phyloP scores from a whole-genome alignment of 2,888 invertebrate genomes.

The Pyrocoelia pectoralis region DNA sequence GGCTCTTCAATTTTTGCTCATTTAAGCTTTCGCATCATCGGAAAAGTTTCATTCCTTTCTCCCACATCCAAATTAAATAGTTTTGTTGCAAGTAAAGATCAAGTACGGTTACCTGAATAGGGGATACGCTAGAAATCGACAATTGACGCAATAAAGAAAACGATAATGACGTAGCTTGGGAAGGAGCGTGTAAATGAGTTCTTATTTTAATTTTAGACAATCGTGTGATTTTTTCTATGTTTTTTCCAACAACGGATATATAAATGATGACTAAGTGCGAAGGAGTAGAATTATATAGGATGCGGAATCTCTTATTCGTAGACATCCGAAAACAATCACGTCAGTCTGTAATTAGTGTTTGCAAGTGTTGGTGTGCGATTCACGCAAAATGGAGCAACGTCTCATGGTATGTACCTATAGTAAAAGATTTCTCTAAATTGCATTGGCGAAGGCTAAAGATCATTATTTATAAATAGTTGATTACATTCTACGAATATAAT shows the following conservation, averaged over 20 bases:
- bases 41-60: too few species aligned
- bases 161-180: too few species aligned
- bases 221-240: conserved; percentile 2
- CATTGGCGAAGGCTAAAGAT: not conserved
- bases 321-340: conserved; percentile 9
- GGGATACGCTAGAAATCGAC: too few species aligned
- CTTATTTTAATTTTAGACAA: not conserved
- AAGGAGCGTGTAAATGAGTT: not conserved
- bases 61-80: too few species aligned
- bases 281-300: conserved; percentile 18
- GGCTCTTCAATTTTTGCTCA: too few species aligned
- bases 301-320: not conserved
- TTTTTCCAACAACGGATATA: conserved; percentile 3
- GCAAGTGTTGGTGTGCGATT: not conserved
- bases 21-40: too few species aligned
- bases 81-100: too few species aligned
- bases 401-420: not conserved
- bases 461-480: not conserved
- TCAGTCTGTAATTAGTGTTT: not conserved
- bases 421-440: too few species aligned
- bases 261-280: conserved; percentile 33
- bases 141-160: too few species aligned
- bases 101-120: too few species aligned
- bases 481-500: not conserved
- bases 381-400: not conserved